These are phyloP conservation scores for Lophius piscatorius DNA, from an alignment of 2,113 vertebrate species.

Conservation along the genomic window DNA sequence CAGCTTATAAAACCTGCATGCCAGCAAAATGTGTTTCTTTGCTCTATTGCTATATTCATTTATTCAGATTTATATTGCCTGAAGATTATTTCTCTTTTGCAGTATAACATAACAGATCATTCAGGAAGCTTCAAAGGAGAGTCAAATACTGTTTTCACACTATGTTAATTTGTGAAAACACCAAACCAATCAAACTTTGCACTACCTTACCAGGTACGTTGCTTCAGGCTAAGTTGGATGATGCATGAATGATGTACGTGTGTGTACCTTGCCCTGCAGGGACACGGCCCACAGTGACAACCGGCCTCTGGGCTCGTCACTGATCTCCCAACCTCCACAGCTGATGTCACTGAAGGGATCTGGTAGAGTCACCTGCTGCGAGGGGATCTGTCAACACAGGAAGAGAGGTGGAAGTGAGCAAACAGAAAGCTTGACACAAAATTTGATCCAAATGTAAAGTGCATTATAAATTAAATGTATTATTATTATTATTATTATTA, in stretches of 20 bases:
- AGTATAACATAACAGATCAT: neutral
- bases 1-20: neutral
- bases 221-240: neutral
- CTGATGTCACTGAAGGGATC: slow-evolving; percentile 96
- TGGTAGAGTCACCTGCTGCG: slow-evolving; percentile 80
- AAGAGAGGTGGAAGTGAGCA: neutral
- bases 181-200: neutral
- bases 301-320: slow-evolving; percentile 86
- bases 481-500: no score
- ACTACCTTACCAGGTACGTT: neutral
- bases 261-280: slow-evolving; percentile 91
- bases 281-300: slow-evolving; percentile 94
- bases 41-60: no score
- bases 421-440: rapidly evolving
- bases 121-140: neutral
- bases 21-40: no score
- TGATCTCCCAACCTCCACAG: slow-evolving; percentile 93
- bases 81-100: no score
- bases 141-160: neutral
- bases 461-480: no score
- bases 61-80: no score
- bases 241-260: neutral
- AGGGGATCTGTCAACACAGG: slow-evolving; percentile 83
- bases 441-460: no score
- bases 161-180: neutral